These are phyloP conservation scores for Euleptes europaea DNA, from an alignment of 2,113 vertebrate genomes.

Conservation along the genomic window DNA sequence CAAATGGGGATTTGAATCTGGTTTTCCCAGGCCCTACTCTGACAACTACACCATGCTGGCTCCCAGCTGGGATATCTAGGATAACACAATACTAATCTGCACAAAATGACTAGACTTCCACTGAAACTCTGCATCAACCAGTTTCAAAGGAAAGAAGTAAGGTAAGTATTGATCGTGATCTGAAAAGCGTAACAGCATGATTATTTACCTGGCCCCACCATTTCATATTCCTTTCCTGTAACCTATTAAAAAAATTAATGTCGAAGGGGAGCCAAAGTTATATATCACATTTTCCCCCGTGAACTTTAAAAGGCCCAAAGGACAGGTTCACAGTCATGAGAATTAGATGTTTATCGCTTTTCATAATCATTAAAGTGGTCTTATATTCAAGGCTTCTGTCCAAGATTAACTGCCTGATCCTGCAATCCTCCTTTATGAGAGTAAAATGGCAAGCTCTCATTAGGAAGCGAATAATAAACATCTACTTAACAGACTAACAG, in stretches of 20 bases:
- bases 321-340: neutral
- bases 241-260: slow-evolving; percentile 6
- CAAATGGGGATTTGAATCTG: no score
- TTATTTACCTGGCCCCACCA: neutral
- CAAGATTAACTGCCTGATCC: neutral
- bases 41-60: no score
- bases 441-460: neutral
- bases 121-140: neutral
- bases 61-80: neutral
- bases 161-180: neutral
- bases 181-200: neutral
- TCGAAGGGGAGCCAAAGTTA: neutral
- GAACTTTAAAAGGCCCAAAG: neutral
- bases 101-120: accelerated
- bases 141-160: accelerated
- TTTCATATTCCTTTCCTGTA: neutral
- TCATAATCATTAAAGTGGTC: accelerated
- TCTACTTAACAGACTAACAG: no score
- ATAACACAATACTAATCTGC: neutral
- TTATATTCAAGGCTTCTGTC: neutral
- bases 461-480: neutral
- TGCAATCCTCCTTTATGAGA: accelerated
- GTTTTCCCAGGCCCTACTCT: no score
- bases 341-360: slow-evolving; percentile 1
- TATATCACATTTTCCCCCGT: neutral